Evolutionary conservation across 2,888 invertebrate genomes (phyloP), one percentile per base, ranked within the genome.

Genomic region (Tenodera sinensis): DNA sequence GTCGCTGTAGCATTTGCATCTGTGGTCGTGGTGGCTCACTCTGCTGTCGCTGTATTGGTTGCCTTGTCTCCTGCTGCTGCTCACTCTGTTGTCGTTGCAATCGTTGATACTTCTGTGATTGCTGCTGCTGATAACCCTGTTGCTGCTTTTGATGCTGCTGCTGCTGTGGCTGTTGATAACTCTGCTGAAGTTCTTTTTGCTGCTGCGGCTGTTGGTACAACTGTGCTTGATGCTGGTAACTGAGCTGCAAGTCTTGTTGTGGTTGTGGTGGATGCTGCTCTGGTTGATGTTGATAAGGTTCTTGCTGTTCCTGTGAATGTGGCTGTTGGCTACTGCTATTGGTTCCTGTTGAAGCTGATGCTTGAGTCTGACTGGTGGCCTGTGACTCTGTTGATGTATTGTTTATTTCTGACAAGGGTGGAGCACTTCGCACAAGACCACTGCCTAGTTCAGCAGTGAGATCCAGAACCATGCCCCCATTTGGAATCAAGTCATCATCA

Each of bases 391-490:
- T 88, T 28, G 88, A 88, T 27, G 84, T 54, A 42, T 88, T 84
- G 28, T 88, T 88, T 20, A 28, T 83, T 34, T 88, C 88, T 12
- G 88, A 28, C 15, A 88, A 83, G 25, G 88, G 88, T 25, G 84
- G 88, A 54, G 88, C 28, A 20, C 83, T 83, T 82, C 83, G 87
- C n/a, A 87, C 87, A 28, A 88, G 84, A 20, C 84, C 91, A 15
- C 81, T 91, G 4, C 92, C 92, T 25, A 92, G 89, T 88, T 92
- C 92, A n/a, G 92, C 91, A 7, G 92, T 92, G 30, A 92, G 90
- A 88, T 92, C 92, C 30, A 92, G 90, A 1, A 91, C 92, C 92
- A 92, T 92, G 30, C 91, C 90, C 1, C 90, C 90, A 89, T 90
- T 90, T 14, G 89, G 89, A 30, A 90, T 27, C 6, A 85, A 82